Evolutionary conservation across 2,888 invertebrate genomes (phyloP).

Genomic region (Lycophotia porphyrea): DNA sequence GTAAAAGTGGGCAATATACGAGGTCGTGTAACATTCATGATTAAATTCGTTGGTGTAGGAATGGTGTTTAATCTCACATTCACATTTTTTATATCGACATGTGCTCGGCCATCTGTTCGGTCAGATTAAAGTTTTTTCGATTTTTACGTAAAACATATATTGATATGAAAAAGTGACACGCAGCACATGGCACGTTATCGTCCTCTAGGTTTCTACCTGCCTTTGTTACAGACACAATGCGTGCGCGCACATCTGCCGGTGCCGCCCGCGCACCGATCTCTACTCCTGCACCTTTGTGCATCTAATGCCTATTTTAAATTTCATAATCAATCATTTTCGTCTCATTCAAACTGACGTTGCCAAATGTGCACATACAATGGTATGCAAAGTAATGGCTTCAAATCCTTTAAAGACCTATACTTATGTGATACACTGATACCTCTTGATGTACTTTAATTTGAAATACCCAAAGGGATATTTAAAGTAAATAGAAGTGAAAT

Average conservation of each 20-base stretch:
- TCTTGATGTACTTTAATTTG: constrained; percentile 43
- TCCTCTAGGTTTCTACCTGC: constrained; percentile 85
- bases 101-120: constrained; percentile 87
- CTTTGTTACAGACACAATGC: constrained; percentile 87
- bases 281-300: constrained; percentile 70
- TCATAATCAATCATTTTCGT: constrained; percentile 74
- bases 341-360: constrained; percentile 71
- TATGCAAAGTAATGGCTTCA: constrained; percentile 19
- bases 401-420: neutral
- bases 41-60: constrained; percentile 45
- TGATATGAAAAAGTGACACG: constrained; percentile 88
- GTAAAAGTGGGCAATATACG: constrained; percentile 55
- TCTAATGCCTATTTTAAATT: constrained; percentile 71
- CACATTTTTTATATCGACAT: constrained; percentile 80
- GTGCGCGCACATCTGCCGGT: constrained; percentile 86
- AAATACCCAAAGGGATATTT: constrained; percentile 41
- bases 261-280: constrained; percentile 80
- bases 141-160: constrained; percentile 85
- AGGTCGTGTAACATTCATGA: constrained; percentile 42
- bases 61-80: constrained; percentile 64
- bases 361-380: constrained; percentile 61
- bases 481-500: constrained; percentile 46
- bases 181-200: constrained; percentile 86
- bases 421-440: constrained; percentile 4
- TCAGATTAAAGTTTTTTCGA: constrained; percentile 85